phyloP scores from a whole-genome alignment of 2,888 invertebrate species.

The Eudemis profundana region DNA sequence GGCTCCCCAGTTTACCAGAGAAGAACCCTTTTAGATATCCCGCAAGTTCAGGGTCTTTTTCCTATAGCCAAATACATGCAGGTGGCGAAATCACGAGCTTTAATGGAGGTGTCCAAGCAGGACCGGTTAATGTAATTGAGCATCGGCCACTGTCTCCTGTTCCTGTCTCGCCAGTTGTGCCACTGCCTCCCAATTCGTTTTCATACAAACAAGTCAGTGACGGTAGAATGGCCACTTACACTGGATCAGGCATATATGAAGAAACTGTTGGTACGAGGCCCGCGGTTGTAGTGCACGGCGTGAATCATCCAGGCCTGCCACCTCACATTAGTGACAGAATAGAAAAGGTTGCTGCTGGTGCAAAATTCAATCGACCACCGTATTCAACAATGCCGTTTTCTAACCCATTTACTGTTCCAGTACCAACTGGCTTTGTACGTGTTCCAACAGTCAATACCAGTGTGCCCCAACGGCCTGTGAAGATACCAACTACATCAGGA shows the following conservation, averaged over 20 bases:
- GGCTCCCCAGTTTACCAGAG: constrained; percentile 5
- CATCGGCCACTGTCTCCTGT: background rate
- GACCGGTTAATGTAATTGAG: constrained; percentile 5
- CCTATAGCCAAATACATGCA: constrained; percentile 11
- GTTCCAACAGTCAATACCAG: constrained; percentile 22
- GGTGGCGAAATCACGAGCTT: background rate
- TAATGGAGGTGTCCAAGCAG: background rate
- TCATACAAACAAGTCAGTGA: constrained; percentile 51
- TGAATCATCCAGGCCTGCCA: constrained; percentile 42
- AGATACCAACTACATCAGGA: constrained; percentile 10
- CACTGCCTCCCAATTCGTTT: constrained; percentile 25
- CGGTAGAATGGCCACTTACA: constrained; percentile 52
- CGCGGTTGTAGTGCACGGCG: background rate
- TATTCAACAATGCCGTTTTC: constrained; percentile 4
- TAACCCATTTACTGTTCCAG: constrained; percentile 16
- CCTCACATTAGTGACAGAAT: constrained; percentile 44
- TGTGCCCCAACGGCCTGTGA: constrained; percentile 10
- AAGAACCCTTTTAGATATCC: constrained; percentile 13
- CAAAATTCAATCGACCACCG: constrained; percentile 23
- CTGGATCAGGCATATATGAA: constrained; percentile 31
- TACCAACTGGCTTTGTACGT: constrained; percentile 9
- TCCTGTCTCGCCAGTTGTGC: constrained; percentile 9
- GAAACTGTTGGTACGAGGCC: constrained; percentile 1
- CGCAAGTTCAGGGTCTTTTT: background rate
- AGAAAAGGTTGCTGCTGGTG: constrained; percentile 44